Base-by-base conservation (phyloP, 2,113 vertebrate species). In the Chloropsis cyanopogon region DNA sequence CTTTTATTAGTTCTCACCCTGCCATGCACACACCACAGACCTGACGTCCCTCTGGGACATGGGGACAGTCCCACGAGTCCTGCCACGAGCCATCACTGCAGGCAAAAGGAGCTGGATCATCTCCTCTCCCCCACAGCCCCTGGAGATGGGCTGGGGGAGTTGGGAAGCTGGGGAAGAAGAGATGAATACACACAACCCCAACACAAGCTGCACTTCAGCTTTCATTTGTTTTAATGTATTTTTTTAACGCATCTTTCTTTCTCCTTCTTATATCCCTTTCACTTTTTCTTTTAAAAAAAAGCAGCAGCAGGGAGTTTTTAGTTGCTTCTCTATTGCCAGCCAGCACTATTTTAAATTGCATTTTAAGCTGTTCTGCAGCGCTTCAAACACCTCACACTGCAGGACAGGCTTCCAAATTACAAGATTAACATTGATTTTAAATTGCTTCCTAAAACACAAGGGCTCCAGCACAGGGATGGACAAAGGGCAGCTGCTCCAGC, bases 341-440 rank as follows among this genome's bases (percentile, higher is more conserved):
- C 90, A 93, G 93, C 85, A 56, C 73, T 90, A 60, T 57, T 95
- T 95, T 35, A 94, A 96, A 93, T 90, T 85, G 84, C 84, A 60
- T 84, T 95, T 95, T 94, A 90, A 96, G 92, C 87, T 84, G 71
- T 84, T 95, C 90, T 49, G 87, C 92, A 56, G 93, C 3, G 4
- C 70, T 85, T 73, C 92, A 76, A 94, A 89, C 92, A 87, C 87
- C 90, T 84, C 92, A n/a, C 14, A 3, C 93, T 71, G 73, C 93
- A 79, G 87, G 70, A 50, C 2, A 90, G 70, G 87, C 82, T 91
- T 87, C 70, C 85, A 91, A 95, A 87, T 64, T 59, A 84, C 84
- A 66, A 93, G 90, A 94, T 89, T 94, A 96, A 91, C 87, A 82
- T 91, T 4, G 63, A 95, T 89, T 93, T 91, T 44, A 94, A 93